Evolutionary conservation across 2,888 invertebrate species (phyloP).

Genomic region (Polyommatus icarus): DNA sequence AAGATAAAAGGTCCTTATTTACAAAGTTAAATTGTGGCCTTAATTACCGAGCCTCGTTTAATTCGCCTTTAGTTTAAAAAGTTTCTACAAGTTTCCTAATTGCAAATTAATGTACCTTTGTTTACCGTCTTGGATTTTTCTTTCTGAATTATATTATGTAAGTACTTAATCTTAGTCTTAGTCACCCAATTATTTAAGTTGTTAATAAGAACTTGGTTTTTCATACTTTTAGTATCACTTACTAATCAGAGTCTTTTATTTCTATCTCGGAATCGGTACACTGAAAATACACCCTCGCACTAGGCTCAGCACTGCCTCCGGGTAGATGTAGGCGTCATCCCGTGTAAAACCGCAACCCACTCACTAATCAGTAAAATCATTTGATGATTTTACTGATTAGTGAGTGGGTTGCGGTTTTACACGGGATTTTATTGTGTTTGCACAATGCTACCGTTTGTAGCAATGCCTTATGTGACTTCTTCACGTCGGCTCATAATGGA

Average conservation of each 20-base stretch:
- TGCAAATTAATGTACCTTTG: conserved; percentile 25
- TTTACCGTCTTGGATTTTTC: neutral
- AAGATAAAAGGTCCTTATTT: conserved; percentile 26
- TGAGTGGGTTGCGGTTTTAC: no score
- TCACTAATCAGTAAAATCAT: neutral
- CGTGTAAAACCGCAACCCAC: neutral
- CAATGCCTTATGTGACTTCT: no score
- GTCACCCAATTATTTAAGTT: neutral
- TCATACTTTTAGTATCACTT: no score
- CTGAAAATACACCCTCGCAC: neutral
- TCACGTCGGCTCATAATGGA: no score
- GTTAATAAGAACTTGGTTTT: neutral
- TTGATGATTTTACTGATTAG: no score
- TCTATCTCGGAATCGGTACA: neutral
- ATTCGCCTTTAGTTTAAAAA: conserved; percentile 26
- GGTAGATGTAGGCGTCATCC: neutral
- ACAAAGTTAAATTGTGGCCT: conserved; percentile 30
- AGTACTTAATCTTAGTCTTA: neutral
- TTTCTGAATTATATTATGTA: neutral
- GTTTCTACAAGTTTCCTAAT: conserved; percentile 20
- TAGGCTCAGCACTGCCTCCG: neutral
- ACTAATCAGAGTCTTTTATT: no score
- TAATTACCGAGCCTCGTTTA: conserved; percentile 28
- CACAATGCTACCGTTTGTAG: no score
- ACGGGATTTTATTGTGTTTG: no score